Base-by-base conservation (phyloP, 2,797 vertebrate species). In the Podargus strigoides region DNA sequence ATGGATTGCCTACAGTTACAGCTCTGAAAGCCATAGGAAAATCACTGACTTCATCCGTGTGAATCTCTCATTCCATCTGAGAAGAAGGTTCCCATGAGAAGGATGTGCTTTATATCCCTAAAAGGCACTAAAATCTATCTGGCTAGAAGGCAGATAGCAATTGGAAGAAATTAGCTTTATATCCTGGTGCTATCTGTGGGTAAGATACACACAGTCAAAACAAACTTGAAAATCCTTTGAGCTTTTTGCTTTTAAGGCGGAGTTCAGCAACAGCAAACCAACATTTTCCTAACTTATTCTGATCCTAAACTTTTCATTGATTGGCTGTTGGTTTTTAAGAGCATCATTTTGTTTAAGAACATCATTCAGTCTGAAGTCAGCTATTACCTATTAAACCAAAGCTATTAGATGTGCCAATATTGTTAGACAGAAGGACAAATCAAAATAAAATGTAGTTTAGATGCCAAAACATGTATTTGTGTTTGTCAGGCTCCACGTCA, bases 141-240 rank as follows among this genome's bases (percentile, higher is more conserved):
- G 67, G 68, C 88, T 87, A 16, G 74, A 73, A 95, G 86, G 72
- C 88, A 85, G 87, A 72, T 27, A 63, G 68, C 91, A 92, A 89
- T n/a, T 75, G 81, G 58, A 93, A 94, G 88, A 85, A 95, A 92
- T 96, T 72, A 94, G 63, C 90, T 93, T 86, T 89, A 67, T 85
- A 74, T 90, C 73, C 44, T 60, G 44, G 77, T 95, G 84, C 89
- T 60, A 77, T 32, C 81, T 93, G 69, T 70, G 88, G 80, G 44
- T 88, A 69, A 88, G 86, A 90, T 56, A 60, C 53, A 7, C 53
- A 67, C 74, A 85, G 28, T 52, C 92, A 75, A 78, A 92, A 80
- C 63, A 77, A 90, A 81, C 44, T 85, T 73, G 17, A 85, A 87
- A 88, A 72, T 66, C 63, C 69, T 82, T 82, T 18, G 46, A 89